Base-by-base conservation (phyloP, 2,888 invertebrate genomes). In the Rambutsinella grinnellia region DNA sequence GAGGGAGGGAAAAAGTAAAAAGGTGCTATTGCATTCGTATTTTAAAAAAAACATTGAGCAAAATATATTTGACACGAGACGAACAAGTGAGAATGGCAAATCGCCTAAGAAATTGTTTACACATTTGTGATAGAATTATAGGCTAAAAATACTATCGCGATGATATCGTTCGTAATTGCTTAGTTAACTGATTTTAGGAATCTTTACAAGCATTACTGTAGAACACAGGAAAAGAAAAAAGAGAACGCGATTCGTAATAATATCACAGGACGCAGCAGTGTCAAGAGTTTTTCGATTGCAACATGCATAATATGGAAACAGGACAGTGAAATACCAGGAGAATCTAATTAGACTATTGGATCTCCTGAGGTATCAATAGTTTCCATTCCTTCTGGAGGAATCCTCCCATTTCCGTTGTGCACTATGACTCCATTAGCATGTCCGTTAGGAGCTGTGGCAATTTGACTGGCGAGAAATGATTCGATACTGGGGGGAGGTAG, bases 361-460 rank as follows among this genome's bases (percentile, higher is more conserved):
- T 81, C 81, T 58, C 76, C 78, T 13, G 74, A 66, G n/a, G 62
- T 74, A 44, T 77, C 72, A 3, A 77, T 26, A 23, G 79, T 81
- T 71, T 81, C 81, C 79, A 78, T 79, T n/a, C 89, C 89, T 86
- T 90, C 90, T 67, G 89, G 89, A 81, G 89, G 89, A 80, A 89
- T 87, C 80, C 89, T 87, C 82, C 89, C 87, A 83, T 87, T 88
- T 79, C 89, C 89, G 61, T 82, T 83, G 28, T 78, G 79, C 28
- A 76, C 65, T 36, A 83, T 80, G 21, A 88, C 88, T 78, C 89
- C 86, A 46, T 79, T 78, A 2, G 82, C 67, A 79, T 88, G 89
- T 57, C 89, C 89, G 82, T 89, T 90, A 85, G 88, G 87, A 58
- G 88, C 87, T 79, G 88, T 89, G 27, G 76, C 58, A 36, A 79